Base-by-base conservation (phyloP, 2,888 invertebrate species). In the Plebejus anna region DNA sequence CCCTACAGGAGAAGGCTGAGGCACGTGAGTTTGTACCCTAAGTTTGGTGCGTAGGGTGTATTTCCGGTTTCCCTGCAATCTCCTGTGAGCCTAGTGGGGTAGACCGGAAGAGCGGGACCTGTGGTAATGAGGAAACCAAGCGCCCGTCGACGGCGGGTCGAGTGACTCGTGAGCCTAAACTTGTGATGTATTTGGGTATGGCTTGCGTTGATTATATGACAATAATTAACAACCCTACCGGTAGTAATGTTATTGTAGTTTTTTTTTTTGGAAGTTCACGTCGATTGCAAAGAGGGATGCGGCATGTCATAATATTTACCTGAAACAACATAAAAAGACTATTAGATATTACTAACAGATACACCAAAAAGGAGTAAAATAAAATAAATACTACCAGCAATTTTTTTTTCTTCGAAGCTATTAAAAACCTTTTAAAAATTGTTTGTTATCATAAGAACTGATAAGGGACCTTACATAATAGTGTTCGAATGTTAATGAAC, bases 41-140 rank as follows among this genome's bases (percentile, higher is more conserved):
- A 9, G 38, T n/a, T 71, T 42, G 22, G 71, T 6, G 42, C n/a
- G 4, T 71, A 42, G n/a, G 42, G 71, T 42, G 38, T 42, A 13
- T 71, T n/a, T 71, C 5, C 42, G 22, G 3, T n/a, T 71, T 42
- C n/a, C 36, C 42, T 2, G 38, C 42, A 28, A 66, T 66, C 66
- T 66, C 28, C 66, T 32, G 66, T 66, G 70, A 6, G 7, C 2
- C 38, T 38, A 38, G 71, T 38, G 71, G 22, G 38, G 71, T 42
- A 42, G 42, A 71, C 71, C 71, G 71, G 71, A 71, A 71, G 16
- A 38, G 71, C 38, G 71, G 38, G 71, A 71, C 38, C 38, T 70
- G 42, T 22, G 71, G 71, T 42, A 42, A 42, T 42, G 11, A 42
- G 38, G 71, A 32, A 66, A 66, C 6, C 16, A 28, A 61, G 61